A percentile compares a stretch with the other conserved stretches of the same genome.
Conservation (phyloP, 1,140 invertebrate species). For the Diachasma alloeum region DNA sequence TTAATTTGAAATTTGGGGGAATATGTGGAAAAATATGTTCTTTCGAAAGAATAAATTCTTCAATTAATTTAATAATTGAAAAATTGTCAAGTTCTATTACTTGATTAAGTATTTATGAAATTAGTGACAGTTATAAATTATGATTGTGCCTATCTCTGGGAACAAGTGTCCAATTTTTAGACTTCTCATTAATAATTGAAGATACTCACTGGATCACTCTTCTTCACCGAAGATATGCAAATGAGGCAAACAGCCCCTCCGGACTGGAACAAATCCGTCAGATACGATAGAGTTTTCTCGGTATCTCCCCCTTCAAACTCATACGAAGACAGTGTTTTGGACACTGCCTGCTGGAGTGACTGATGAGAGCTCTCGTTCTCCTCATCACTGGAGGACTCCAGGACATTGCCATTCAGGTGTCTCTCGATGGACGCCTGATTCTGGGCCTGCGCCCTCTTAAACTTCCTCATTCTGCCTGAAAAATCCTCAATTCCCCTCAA, state of each 20-base stretch:
- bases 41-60: no score
- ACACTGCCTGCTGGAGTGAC: conserved; percentile 46
- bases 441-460: conserved; percentile 68
- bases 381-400: conserved; percentile 56
- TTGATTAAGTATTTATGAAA: no score
- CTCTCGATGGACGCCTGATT: conserved; percentile 70
- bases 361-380: conserved; percentile 51
- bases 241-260: conserved; percentile 87
- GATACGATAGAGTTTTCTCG: conserved; percentile 72
- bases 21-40: no score
- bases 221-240: conserved; percentile 89
- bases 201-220: conserved; percentile 74
- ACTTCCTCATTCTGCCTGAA: conserved; percentile 59
- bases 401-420: conserved; percentile 65
- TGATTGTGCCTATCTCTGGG: no score
- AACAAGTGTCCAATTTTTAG: no score
- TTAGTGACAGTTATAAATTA: no score
- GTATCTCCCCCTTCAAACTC: conserved; percentile 61
- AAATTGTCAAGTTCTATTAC: no score
- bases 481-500: not conserved
- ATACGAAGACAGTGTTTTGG: conserved; percentile 59
- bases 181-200: not conserved
- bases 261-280: conserved; percentile 79
- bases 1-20: no score
- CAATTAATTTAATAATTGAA: no score